Percentiles rank a stretch among this genome's conserved stretches.
Conservation (phyloP, 2,888 invertebrate species). For the Macrosiphum euphorbiae region DNA sequence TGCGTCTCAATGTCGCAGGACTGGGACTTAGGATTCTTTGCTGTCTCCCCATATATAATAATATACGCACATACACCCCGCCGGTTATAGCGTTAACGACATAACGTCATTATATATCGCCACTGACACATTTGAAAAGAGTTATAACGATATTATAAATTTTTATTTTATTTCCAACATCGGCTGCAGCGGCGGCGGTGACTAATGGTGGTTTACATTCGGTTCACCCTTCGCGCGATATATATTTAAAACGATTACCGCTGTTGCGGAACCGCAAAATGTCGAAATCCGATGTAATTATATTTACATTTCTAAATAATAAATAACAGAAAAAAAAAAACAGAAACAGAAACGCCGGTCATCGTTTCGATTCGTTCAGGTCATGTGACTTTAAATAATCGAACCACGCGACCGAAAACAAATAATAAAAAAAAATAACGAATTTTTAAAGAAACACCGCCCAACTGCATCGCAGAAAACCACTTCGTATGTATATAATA, state of each 20-base stretch:
- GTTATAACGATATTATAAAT: neutral
- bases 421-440: neutral
- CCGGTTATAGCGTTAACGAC: neutral
- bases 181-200: neutral
- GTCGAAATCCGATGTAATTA: constrained; percentile 44
- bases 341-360: constrained; percentile 46
- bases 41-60: no score
- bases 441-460: constrained; percentile 27
- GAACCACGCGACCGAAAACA: constrained; percentile 37
- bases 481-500: neutral
- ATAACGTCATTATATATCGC: neutral
- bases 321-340: neutral
- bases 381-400: constrained; percentile 52
- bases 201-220: constrained; percentile 46
- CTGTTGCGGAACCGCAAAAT: constrained; percentile 18
- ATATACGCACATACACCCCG: neutral
- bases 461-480: neutral
- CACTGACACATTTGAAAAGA: neutral
- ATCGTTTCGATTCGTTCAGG: constrained; percentile 60
- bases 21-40: neutral
- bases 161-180: neutral
- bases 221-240: neutral
- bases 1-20: neutral
- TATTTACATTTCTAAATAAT: constrained; percentile 55
- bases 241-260: constrained; percentile 38